phyloP scores from a whole-genome alignment of 2,888 invertebrate genomes.

The Timema cristinae region DNA sequence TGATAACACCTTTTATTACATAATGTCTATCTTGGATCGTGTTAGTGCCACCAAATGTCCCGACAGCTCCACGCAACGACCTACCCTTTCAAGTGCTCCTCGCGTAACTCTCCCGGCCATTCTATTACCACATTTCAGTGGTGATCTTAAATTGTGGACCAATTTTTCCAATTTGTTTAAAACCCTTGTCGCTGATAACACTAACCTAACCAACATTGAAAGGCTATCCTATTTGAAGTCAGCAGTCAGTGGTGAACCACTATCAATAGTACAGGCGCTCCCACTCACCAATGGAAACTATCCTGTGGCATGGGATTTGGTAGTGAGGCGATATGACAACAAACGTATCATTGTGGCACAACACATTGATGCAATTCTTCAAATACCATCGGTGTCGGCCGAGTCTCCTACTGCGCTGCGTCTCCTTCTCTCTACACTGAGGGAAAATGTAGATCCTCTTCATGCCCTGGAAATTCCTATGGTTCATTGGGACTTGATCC shows the following conservation, averaged over 20 bases:
- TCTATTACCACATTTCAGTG: no score
- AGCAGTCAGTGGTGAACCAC: background rate
- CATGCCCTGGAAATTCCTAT: background rate
- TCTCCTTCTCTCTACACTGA: background rate
- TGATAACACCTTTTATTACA: no score
- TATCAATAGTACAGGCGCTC: background rate
- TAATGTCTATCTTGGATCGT: no score
- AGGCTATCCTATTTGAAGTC: background rate
- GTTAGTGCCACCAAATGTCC: no score
- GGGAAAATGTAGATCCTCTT: background rate
- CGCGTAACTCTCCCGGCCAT: no score
- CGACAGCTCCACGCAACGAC: no score
- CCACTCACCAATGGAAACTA: background rate
- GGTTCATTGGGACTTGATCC: background rate
- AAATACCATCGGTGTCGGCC: no score
- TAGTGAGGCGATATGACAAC: background rate
- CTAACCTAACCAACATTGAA: background rate
- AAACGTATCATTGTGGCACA: background rate
- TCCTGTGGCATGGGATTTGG: background rate
- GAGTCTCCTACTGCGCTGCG: background rate
- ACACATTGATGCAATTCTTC: background rate
- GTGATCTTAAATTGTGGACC: no score
- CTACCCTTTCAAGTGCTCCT: no score
- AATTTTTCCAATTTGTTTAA: no score
- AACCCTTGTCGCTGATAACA: no score